phyloP scores from a whole-genome alignment of 1,140 invertebrate species.

The Drosophila oshimai region DNA sequence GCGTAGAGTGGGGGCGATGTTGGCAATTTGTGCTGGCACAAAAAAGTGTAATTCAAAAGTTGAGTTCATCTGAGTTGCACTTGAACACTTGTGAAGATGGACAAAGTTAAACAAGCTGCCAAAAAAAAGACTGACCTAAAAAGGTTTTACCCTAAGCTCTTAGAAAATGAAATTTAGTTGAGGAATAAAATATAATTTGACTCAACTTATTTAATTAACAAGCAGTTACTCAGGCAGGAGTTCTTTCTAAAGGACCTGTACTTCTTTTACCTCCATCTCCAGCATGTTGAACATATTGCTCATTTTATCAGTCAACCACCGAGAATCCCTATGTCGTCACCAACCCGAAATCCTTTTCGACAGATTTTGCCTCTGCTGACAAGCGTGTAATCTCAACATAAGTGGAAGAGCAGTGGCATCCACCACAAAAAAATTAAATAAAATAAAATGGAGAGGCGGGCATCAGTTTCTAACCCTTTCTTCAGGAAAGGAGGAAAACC shows the following conservation, averaged over 20 bases:
- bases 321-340: neutral
- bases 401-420: conserved; percentile 34
- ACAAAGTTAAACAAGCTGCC: conserved; percentile 23
- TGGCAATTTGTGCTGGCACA: conserved; percentile 22
- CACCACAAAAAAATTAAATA: conserved; percentile 29
- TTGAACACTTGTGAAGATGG: conserved; percentile 35
- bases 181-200: no score
- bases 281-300: conserved; percentile 28
- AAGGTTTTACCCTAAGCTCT: no score
- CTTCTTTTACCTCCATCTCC: neutral
- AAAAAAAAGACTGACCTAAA: conserved; percentile 2
- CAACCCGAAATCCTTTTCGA: conserved; percentile 7
- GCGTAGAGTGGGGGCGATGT: neutral
- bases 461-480: conserved; percentile 28
- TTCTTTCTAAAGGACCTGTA: neutral
- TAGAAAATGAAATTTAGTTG: neutral
- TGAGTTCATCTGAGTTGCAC: conserved; percentile 38
- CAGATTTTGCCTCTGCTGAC: conserved; percentile 41
- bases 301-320: conserved; percentile 30
- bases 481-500: neutral
- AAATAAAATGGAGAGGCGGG: neutral
- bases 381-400: conserved; percentile 71
- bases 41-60: conserved; percentile 33
- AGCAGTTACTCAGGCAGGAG: no score
- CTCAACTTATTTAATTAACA: no score